Evolutionary conservation across 1,140 invertebrate genomes (phyloP).

Genomic region (Paraescarpia echinospica): DNA sequence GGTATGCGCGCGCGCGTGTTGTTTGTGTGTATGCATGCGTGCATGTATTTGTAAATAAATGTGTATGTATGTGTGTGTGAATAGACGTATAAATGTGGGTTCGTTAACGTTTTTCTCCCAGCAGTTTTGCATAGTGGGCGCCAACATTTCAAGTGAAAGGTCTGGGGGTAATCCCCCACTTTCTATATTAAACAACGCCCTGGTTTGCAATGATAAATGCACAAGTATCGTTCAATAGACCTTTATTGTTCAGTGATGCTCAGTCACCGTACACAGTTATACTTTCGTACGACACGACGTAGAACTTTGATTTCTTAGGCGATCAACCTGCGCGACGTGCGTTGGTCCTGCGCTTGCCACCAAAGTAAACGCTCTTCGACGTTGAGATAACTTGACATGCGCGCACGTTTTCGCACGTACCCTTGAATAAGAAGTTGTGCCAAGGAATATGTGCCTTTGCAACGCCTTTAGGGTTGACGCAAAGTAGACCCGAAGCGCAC

Average conservation of each 20-base stretch:
- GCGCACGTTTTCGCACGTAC: background rate
- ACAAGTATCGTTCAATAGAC: background rate
- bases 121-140: too few relatives aligned
- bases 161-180: too few relatives aligned
- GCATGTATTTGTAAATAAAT: too few relatives aligned
- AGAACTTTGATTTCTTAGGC: background rate
- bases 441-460: background rate
- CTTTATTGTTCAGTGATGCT: background rate
- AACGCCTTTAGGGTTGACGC: background rate
- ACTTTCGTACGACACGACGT: background rate
- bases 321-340: background rate
- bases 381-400: background rate
- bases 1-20: too few relatives aligned
- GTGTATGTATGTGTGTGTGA: too few relatives aligned
- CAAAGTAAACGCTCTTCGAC: background rate
- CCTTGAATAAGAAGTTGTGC: background rate
- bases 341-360: background rate
- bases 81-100: too few relatives aligned
- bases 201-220: background rate
- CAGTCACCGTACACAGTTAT: background rate
- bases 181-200: background rate
- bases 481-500: background rate
- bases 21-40: too few relatives aligned
- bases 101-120: too few relatives aligned
- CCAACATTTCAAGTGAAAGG: too few relatives aligned